Evolutionary conservation across 2,113 vertebrate genomes (phyloP), one percentile per base, ranked within the genome.

Genomic region (Cephalophus harveyi): DNA sequence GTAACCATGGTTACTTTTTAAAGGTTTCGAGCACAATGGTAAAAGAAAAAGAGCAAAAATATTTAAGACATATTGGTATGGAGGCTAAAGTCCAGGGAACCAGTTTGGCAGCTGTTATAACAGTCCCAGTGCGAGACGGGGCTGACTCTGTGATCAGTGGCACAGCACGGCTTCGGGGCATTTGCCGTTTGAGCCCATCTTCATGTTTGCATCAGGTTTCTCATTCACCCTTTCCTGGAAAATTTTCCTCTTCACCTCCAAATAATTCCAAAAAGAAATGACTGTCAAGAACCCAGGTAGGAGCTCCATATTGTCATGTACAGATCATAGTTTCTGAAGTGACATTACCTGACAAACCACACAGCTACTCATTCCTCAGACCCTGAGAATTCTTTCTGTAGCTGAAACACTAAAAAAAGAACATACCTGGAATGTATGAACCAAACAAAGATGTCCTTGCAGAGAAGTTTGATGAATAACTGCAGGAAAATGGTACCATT

Each of bases 261-360:
- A 97, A 74, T 81, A 67, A 87, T 82, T 76, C 25, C 33, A 25
- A 59, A 96, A 89, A 27, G 11, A 87, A 71, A 79, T 9, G 27
- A 85, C n/a, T 88, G 36, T 82, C n/a, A 74, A 67, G 30, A 79
- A 90, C 85, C 62, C 54, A 87, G 40, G 46, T 92, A 78, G 81
- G 36, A 85, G 64, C 43, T 85, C 78, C 79, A 79, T 60, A 90
- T 67, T 76, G 74, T 92, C 95, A 67, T 19, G 12, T 54, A 90
- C 30, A 94, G 88, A 94, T 95, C 91, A 83, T 19, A 95, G 59
- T 67, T 95, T 95, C 74, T 74, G 84, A 97, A 97, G 64, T 92
- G 74, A 97, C 79, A 33, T 43, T 93, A 78, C 89, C 46, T 92
- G 93, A 88, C 57, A 88, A 96, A 59, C 81, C 82, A 88, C 74